Conservation (phyloP, 1,140 invertebrate genomes). For the Cherax quadricarinatus region DNA sequence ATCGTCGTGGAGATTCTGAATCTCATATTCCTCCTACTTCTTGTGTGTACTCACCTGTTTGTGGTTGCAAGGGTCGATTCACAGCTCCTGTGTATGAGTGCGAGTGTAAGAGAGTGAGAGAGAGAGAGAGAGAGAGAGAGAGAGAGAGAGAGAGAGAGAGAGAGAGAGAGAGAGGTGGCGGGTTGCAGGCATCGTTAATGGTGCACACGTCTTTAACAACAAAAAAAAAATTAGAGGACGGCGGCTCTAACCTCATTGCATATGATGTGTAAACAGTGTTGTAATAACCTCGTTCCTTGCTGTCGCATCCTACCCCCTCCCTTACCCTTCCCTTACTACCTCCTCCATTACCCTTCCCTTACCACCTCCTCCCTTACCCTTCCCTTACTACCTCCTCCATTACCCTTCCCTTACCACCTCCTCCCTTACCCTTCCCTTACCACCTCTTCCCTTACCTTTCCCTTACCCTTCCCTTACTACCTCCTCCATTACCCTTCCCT, state of each 20-base stretch:
- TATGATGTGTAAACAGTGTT: too few species aligned
- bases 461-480: neutral
- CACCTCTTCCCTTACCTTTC: neutral
- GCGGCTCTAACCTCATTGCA: too few species aligned
- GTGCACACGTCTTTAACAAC: too few species aligned
- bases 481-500: neutral
- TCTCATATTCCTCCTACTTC: too few species aligned
- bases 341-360: neutral
- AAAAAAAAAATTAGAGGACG: too few species aligned
- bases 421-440: neutral
- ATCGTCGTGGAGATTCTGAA: too few species aligned
- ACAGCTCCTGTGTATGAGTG: too few species aligned
- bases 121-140: constrained; percentile 30
- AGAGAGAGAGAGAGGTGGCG: constrained; percentile 27
- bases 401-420: neutral
- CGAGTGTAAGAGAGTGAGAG: neutral
- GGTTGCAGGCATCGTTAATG: neutral
- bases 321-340: neutral
- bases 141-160: constrained; percentile 11
- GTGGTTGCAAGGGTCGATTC: too few species aligned
- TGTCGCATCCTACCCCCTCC: neutral
- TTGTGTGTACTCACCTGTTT: too few species aligned
- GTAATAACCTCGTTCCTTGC: too few species aligned
- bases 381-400: too few species aligned
- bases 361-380: neutral